Evolutionary conservation across 2,113 vertebrate genomes (phyloP), one percentile per base, ranked within the genome.

Genomic region (Xenopus laevis): DNA sequence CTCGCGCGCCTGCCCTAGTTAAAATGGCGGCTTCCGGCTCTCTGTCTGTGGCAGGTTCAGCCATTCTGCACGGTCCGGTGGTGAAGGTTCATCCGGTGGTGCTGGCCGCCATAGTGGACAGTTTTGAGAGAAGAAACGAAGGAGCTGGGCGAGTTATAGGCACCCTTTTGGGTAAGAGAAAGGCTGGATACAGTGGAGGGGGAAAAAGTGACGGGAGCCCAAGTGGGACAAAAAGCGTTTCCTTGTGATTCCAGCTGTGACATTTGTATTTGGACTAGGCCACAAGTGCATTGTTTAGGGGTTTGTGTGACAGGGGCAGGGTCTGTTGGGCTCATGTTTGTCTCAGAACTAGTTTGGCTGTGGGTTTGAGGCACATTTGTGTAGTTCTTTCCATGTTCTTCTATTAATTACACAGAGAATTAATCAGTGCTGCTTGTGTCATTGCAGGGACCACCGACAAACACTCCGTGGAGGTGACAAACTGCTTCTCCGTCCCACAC

Each of bases 151-250:
- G 95, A 1, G 95, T 97, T 7, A 98, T 98, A 61, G 95, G 96
- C 9, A 98, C 96, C 2, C 79, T 98, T 73, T 79, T 98, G 66
- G 96, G 96, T 27, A 96, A 93, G 0, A 85, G 95, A 68, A 96
- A 98, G 82, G 98, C 98, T 68, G 95, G 98, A 82, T 95, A 94
- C 0, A 96, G 98, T 15, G n/a, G 96, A 98, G 68, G 95, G 89
- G 97, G 78, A 98, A 96, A 83, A 98, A 98, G 80, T 98, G 96
- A n/a, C n/a, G n/a, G n/a, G n/a, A n/a, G n/a, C n/a, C n/a, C n/a
- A n/a, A n/a, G n/a, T n/a, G n/a, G n/a, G n/a, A n/a, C n/a, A n/a
- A n/a, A 46, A 71, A n/a, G 53, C 2, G 64, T 16, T 15, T 58
- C 33, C 33, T 47, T 15, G n/a, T 12, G 57, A 11, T 17, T 11